A percentile compares a stretch with the other conserved stretches of the same genome.
phyloP scores from a whole-genome alignment of 1,140 invertebrate species.

The Nasonia longicornis region DNA sequence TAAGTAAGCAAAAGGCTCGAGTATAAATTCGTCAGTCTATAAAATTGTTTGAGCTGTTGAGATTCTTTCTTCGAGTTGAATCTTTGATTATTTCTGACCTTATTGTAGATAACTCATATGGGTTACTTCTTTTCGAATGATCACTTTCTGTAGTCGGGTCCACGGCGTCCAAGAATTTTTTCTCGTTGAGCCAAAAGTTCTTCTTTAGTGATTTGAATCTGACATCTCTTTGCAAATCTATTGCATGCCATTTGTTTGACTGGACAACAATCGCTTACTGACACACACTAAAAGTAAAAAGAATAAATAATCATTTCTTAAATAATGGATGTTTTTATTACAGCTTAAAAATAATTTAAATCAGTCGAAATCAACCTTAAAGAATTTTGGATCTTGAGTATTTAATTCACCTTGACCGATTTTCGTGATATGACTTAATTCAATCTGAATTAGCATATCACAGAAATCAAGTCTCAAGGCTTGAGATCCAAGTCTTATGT shows the following conservation, averaged over 20 bases:
- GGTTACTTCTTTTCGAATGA: background rate
- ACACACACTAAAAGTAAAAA: slow-evolving; percentile 55
- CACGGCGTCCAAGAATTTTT: slow-evolving; percentile 58
- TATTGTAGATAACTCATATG: background rate
- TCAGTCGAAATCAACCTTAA: background rate
- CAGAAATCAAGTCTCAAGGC: background rate
- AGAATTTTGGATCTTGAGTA: background rate
- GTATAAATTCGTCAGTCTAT: slow-evolving; percentile 24
- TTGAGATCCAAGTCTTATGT: background rate
- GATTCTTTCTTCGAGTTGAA: slow-evolving; percentile 38
- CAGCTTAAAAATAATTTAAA: background rate
- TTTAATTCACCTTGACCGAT: background rate
- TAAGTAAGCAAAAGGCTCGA: background rate
- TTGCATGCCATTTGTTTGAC: slow-evolving; percentile 53
- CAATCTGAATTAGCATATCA: background rate
- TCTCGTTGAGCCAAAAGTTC: slow-evolving; percentile 58
- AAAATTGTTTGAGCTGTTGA: slow-evolving; percentile 27
- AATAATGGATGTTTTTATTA: background rate
- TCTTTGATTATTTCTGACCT: slow-evolving; percentile 16
- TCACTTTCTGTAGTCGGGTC: slow-evolving; percentile 46
- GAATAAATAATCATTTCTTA: slow-evolving; percentile 5
- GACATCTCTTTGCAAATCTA: slow-evolving; percentile 59
- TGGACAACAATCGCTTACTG: slow-evolving; percentile 52
- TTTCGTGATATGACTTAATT: background rate
- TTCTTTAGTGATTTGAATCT: slow-evolving; percentile 60